Evolutionary conservation across 2,113 vertebrate species (phyloP), one percentile per base, ranked within the genome.

Genomic region (Desmodus rotundus): DNA sequence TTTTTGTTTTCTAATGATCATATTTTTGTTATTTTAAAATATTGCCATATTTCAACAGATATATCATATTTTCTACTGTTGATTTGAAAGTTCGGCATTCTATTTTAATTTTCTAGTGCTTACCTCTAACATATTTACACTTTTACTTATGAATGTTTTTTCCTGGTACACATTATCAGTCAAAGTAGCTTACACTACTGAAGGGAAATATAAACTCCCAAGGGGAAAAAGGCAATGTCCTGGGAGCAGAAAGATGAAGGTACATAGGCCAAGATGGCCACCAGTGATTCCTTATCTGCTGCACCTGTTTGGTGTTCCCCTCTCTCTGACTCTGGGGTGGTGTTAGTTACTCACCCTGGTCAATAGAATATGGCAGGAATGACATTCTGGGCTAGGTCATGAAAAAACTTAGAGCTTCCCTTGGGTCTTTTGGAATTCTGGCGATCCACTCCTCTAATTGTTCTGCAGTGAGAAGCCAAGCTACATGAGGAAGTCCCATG

Each of bases 281-380:
- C 31, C 36, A 15, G 12, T 2, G 10, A 5, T 6, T 2, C 11
- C 50, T 38, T 45, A 41, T 47, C 20, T 0, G 0, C 1, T 0
- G n/a, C 1, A 4, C 12, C 5, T 4, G 20, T 11, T 1, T 9
- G 13, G 17, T 17, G 1, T 2, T 20, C 20, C 31, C 43, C 20
- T 78, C 12, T 28, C 38, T n/a, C 33, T 47, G 43, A 17, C 0
- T 16, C 31, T 50, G 56, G 43, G 31, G 26, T 54, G 65, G 65
- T 67, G 33, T 36, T 26, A 9, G 13, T 54, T 33, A 41, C 11
- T 28, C 4, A 8, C 63, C 28, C 26, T 12, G 12, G 22, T 41
- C 41, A n/a, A 14, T 9, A 54, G 70, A 56, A 38, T 8, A 17
- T 6, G n/a, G 36, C 22, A 31, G 33, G 54, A 43, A 38, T 31